Evolutionary conservation across 2,888 invertebrate genomes (phyloP), one percentile per base, ranked within the genome.

Genomic region (Callyntrura sp.): DNA sequence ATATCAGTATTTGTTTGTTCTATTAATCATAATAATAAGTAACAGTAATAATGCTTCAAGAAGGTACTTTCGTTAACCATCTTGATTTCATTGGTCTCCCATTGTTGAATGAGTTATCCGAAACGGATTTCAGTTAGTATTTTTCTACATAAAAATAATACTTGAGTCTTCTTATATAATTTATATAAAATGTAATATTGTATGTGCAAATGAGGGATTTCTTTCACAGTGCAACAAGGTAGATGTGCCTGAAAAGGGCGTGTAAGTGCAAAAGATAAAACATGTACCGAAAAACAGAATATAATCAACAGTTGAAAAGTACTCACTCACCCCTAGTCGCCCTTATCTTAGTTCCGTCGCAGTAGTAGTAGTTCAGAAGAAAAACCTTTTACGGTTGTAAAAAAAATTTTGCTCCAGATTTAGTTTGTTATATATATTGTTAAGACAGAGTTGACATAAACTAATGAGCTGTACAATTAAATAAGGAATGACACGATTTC

Each of bases 11-110:
- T 65, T 65, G 20, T 65, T 65, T 65, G 8, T 65, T 65, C 20
- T 57, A 57, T 5, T 57, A 25, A 65, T 28, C 14, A 55, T 55
- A 14, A 55, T 55, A 55, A 17, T 45, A 70, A 70, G 45, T 70
- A 70, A 70, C 70, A 43, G 70, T 70, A 87, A 57, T 87, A 82
- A 82, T 82, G 87, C 87, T 43, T 82, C 87, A 87, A 87, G 87
- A 82, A 87, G 87, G 87, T 87, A 87, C 87, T 70, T 81, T 35
- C 48, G 87, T 87, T 82, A n/a, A 68, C 87, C 87, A 70, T 28
- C 87, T 87, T 87, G 87, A 87, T 82, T n/a, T 68, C 12, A 79
- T 86, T 79, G 86, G 79, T 79, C 79, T 65, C 86, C 23, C 62
- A 85, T 78, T 85, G 85, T 85, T 85, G 76, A 76, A 85, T 85